A percentile compares a stretch with the other conserved stretches of the same genome.
Conservation (phyloP, 2,113 vertebrate genomes). For the Turnix velox region DNA sequence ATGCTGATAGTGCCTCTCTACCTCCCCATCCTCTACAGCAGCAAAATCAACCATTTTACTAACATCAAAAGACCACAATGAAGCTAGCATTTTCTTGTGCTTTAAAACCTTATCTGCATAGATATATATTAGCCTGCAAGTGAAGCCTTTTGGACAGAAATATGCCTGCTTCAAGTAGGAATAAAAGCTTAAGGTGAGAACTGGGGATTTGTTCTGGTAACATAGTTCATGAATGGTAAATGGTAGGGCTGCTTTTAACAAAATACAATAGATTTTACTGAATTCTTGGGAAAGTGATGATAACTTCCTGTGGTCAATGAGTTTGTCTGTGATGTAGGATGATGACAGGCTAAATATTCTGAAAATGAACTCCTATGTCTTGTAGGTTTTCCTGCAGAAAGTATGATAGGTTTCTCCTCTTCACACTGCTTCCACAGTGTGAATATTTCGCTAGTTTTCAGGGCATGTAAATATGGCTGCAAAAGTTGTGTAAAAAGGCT, state of each 20-base stretch:
- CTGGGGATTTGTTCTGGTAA: background rate
- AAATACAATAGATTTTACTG: background rate
- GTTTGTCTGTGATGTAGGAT: background rate
- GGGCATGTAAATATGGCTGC: background rate
- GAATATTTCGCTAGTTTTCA: background rate
- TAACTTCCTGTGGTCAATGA: background rate
- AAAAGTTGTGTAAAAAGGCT: background rate
- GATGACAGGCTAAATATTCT: background rate
- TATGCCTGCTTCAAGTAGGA: background rate
- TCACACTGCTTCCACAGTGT: background rate
- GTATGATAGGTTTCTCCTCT: background rate
- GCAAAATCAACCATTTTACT: background rate
- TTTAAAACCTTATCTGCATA: background rate
- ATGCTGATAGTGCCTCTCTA: background rate
- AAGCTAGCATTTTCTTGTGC: background rate
- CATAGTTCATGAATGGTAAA: background rate
- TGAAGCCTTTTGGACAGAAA: background rate
- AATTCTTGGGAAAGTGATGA: background rate
- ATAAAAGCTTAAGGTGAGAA: background rate
- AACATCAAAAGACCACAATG: conserved; percentile 12
- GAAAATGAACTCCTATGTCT: background rate
- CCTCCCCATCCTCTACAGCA: background rate
- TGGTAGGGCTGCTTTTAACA: background rate
- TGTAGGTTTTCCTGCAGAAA: background rate
- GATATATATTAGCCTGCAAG: background rate